phyloP scores from a whole-genome alignment of 37 sponge, comb jelly and placozoan species.

The Bolinopsis microptera region DNA sequence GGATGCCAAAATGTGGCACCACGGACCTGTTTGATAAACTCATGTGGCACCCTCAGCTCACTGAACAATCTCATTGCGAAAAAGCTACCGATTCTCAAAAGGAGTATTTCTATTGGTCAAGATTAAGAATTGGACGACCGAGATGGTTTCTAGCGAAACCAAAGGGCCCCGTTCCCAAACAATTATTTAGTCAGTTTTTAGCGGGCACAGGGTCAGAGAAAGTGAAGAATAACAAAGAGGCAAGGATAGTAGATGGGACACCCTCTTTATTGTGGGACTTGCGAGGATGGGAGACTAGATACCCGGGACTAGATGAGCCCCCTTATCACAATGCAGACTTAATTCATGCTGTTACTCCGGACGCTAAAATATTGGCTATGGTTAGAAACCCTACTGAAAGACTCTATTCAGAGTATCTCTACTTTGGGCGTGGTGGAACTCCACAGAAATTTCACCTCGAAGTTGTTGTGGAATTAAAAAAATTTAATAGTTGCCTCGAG shows the following conservation, averaged over 20 bases:
- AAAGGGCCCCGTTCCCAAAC: not conserved
- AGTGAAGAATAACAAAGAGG: not conserved
- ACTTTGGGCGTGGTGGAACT: constrained; percentile 60
- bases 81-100: not conserved
- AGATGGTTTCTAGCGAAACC: not conserved
- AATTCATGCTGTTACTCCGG: constrained; percentile 60
- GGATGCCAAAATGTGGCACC: constrained; percentile 44
- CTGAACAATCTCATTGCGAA: not conserved
- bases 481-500: not conserved
- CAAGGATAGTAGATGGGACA: constrained; percentile 15
- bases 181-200: not conserved
- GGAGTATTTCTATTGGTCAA: constrained; percentile 11
- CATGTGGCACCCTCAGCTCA: constrained; percentile 9
- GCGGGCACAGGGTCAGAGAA: not conserved
- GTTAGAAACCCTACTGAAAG: constrained; percentile 69
- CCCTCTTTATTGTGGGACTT: constrained; percentile 31
- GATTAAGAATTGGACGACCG: not conserved
- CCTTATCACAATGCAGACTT: constrained; percentile 41
- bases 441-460: not conserved
- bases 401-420: constrained; percentile 71
- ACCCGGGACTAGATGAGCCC: not conserved
- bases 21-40: constrained; percentile 49
- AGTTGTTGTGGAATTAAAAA: not conserved
- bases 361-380: constrained; percentile 68
- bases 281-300: constrained; percentile 25